A percentile compares a stretch with the other conserved stretches of the same genome.
phyloP scores from a whole-genome alignment of 2,113 vertebrate species.

The Notothenia rossii region DNA sequence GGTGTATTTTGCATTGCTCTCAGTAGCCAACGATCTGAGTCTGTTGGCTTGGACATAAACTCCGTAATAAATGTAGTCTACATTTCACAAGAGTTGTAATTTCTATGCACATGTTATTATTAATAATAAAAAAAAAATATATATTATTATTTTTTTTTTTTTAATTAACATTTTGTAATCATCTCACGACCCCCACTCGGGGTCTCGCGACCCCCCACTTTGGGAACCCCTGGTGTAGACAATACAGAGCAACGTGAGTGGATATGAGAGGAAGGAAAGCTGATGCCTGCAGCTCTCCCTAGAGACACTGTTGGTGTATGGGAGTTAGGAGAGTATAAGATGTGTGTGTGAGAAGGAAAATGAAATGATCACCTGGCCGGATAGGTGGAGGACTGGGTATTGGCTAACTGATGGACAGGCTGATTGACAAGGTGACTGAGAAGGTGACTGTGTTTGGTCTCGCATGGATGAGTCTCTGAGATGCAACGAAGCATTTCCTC shows the following conservation, averaged over 20 bases:
- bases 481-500: conserved; percentile 48
- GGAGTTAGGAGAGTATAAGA: not conserved
- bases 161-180: no score
- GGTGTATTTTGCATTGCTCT: no score
- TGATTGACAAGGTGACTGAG: conserved; percentile 65
- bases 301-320: conserved; percentile 26
- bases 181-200: no score
- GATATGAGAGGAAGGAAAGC: not conserved
- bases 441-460: conserved; percentile 57
- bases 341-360: not conserved
- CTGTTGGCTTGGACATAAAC: no score
- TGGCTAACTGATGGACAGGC: conserved; percentile 22
- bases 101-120: no score
- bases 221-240: not conserved
- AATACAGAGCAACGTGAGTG: not conserved
- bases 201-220: no score
- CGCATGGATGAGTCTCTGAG: conserved; percentile 49
- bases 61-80: no score
- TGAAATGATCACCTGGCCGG: not conserved
- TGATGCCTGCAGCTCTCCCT: not conserved
- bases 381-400: conserved; percentile 10
- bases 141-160: no score
- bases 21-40: no score
- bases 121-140: no score
- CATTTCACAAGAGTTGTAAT: no score